Percentiles rank a stretch among this genome's conserved stretches.
These are phyloP conservation scores for Caenorhabditis wallacei DNA, from an alignment of 2,888 invertebrate species.

Conservation along the genomic window DNA sequence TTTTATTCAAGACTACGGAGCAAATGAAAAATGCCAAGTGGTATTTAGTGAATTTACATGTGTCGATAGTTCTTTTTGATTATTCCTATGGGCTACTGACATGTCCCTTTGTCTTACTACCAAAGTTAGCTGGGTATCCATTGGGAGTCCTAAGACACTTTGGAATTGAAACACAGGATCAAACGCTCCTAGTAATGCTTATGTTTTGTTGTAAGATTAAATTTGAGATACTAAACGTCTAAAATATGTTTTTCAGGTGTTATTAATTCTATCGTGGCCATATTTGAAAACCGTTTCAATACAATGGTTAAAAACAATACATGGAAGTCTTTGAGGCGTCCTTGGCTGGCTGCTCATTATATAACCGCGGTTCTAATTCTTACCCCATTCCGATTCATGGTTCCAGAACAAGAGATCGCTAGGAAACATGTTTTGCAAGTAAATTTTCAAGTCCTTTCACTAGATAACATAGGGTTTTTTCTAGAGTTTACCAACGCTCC, in stretches of 20 bases:
- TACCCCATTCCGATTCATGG: not conserved
- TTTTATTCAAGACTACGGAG: slow-evolving; percentile 1
- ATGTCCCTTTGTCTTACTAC: not conserved
- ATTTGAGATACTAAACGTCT: too few species aligned
- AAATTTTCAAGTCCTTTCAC: not conserved
- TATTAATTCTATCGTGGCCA: not conserved
- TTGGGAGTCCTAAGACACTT: not conserved
- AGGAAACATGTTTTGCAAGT: not conserved
- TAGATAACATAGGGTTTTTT: not conserved
- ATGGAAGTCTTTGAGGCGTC: not conserved
- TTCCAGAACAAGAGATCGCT: slow-evolving; percentile 2
- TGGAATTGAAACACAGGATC: not conserved
- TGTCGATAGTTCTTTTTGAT: slow-evolving; percentile 16
- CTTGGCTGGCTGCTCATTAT: not conserved
- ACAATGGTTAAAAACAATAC: not conserved
- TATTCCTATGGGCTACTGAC: slow-evolving; percentile 4
- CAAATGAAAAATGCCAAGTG: slow-evolving; percentile 1
- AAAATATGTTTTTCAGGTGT: not conserved
- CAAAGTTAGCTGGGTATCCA: slow-evolving; percentile 1
- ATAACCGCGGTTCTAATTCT: not conserved
- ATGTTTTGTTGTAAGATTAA: not conserved
- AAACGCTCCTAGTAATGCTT: not conserved
- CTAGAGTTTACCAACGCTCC: slow-evolving; percentile 11
- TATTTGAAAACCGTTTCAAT: slow-evolving; percentile 5
- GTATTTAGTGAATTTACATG: slow-evolving; percentile 16